Base-by-base conservation (phyloP, 1,140 invertebrate genomes). In the Zelostemma sp. region DNA sequence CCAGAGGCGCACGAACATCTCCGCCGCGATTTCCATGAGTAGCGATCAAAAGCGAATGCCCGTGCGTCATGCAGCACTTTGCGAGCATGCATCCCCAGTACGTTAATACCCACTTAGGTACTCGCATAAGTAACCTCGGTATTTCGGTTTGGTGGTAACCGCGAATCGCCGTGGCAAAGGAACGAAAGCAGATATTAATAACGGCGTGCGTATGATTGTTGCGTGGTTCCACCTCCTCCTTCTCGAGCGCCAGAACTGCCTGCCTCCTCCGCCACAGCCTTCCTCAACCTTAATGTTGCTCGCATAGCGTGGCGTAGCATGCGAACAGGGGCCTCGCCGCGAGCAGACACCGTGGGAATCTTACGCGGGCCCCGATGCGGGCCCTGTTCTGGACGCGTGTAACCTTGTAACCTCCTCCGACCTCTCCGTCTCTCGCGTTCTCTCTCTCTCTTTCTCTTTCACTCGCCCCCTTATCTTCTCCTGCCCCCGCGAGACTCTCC, bases 291-390 rank as follows among this genome's bases (percentile, higher is more conserved):
- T 76, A 80, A 83, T 79, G 78, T 81, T 80, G 69, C 72, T 68
- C 77, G 63, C 75, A 74, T 78, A 71, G 72, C 75, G 68, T 77
- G 66, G 77, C 72, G 71, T 80, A 77, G 78, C 77, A 78, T 79
- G 77, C 74, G 76, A 79, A 76, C 72, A 68, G 67, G 72, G 78
- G 72, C 75, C 76, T 82, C 76, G 81, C 80, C 80, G 78, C 82
- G 75, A 80, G 80, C 80, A 78, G 81, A 79, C 78, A 83, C 82
- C 82, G 81, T 84, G 82, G 81, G 82, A 84, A 84, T 79, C 74
- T 82, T 80, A 81, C 80, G 80, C 80, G 80, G 80, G 76, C 80
- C 33, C 81, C 79, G 33, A 68, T 67, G 64, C 73, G 74, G 73
- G 75, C 75, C 76, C 76, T 74, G 76, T 76, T 78, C 78, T 80